These are phyloP conservation scores for Urocolius indicus DNA, from an alignment of 2,113 vertebrate species.

Conservation along the genomic window DNA sequence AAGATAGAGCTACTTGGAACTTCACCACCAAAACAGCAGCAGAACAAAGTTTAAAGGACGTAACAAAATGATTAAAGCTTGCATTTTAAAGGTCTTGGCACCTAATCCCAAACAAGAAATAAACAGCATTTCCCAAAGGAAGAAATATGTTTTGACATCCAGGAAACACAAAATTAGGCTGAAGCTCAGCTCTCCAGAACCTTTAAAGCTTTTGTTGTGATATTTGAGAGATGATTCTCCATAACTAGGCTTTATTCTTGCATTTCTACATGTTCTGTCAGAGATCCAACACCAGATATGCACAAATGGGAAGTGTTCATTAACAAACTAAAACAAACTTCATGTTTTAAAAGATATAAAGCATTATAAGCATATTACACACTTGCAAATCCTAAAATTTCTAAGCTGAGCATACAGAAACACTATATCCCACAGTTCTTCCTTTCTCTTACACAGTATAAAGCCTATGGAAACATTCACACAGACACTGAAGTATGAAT, in stretches of 20 bases:
- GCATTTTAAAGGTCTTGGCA: background rate
- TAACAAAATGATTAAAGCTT: conserved; percentile 30
- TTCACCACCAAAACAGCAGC: background rate
- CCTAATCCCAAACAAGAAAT: background rate
- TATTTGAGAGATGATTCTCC: background rate
- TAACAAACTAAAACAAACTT: background rate
- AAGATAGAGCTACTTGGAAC: conserved; percentile 14
- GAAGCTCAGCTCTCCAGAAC: background rate
- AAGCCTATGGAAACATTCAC: background rate
- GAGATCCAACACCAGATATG: background rate
- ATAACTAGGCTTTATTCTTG: background rate
- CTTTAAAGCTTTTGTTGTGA: background rate
- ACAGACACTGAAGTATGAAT: background rate
- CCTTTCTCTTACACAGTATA: background rate
- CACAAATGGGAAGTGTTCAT: background rate
- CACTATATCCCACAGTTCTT: background rate
- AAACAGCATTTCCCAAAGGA: background rate
- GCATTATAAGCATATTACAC: background rate
- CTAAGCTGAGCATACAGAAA: background rate
- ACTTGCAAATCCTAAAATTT: background rate
- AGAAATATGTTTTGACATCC: background rate
- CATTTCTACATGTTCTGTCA: background rate
- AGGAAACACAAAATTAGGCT: background rate
- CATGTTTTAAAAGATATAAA: background rate
- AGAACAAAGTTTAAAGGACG: conserved; percentile 46